A percentile compares a stretch with the other conserved stretches of the same genome.
Conservation (phyloP, 2,113 vertebrate species). For the Thalassoma bifasciatum region DNA sequence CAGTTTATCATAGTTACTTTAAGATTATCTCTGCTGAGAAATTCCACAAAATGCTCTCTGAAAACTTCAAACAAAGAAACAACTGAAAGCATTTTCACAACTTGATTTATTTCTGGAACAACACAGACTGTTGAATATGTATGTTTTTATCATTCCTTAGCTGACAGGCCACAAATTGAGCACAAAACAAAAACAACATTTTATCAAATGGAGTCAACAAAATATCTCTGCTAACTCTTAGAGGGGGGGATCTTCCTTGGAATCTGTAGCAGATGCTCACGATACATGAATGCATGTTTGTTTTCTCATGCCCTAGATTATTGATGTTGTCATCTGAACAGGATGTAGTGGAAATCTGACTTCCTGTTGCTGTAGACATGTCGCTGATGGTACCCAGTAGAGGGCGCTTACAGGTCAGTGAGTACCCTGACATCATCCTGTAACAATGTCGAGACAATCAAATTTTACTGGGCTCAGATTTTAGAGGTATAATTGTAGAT, state of each 20-base stretch:
- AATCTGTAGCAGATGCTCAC: constrained; percentile 24
- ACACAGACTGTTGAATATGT: constrained; percentile 5
- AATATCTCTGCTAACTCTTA: constrained; percentile 4
- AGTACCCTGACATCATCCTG: constrained; percentile 27
- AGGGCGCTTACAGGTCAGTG: constrained; percentile 36
- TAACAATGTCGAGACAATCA: background rate
- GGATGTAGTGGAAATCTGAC: constrained; percentile 38
- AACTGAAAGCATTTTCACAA: constrained; percentile 2
- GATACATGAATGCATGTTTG: background rate
- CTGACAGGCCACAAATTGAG: constrained; percentile 22
- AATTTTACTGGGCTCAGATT: too few relatives aligned
- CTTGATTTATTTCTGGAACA: constrained; percentile 4
- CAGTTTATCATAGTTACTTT: constrained; percentile 2
- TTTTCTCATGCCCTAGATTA: constrained; percentile 15
- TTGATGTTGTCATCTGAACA: constrained; percentile 48
- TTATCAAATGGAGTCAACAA: constrained; percentile 1
- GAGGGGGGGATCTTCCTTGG: constrained; percentile 12
- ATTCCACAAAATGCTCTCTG: constrained; percentile 3
- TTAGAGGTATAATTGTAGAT: too few relatives aligned
- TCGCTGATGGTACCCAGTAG: constrained; percentile 25
- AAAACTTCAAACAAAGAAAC: constrained; percentile 10
- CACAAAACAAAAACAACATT: constrained; percentile 25
- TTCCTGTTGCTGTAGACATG: constrained; percentile 19
- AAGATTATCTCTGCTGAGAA: background rate
- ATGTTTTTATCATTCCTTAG: constrained; percentile 11